Evolutionary conservation across 2,797 vertebrate species (phyloP), one percentile per base, ranked within the genome.

Genomic region (Anniella stebbinsi): DNA sequence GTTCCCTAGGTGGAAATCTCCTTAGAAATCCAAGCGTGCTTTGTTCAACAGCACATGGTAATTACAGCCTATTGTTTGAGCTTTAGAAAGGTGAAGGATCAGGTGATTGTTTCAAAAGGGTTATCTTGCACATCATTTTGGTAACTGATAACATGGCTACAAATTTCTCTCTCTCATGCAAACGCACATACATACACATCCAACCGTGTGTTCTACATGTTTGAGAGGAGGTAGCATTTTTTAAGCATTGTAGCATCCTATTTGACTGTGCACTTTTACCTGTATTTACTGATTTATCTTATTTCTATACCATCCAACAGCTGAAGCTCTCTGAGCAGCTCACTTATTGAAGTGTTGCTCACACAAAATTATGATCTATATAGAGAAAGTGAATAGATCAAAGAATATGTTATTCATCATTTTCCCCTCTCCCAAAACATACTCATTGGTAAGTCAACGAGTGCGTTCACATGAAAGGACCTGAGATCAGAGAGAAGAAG

Each of bases 81-180:
- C 0, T 51, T 1, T 0, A 0, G 0, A 12, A 18, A 0, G 48
- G 69, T 3, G 10, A 3, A 86, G 76, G 85, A 85, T 0, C 70
- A 70, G 36, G n/a, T 36, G 90, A 38, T 76, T 1, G 76, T 45
- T 76, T 89, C 54, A 86, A 91, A 83, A n/a, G 86, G 87, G 6
- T 88, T 85, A 33, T 51, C 57, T 12, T 2, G 28, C 0, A 0
- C 2, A 23, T 41, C 75, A 0, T 10, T 89, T 69, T 33, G 85
- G 76, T 54, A 38, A 38, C 9, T 0, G 67, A 33, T 9, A 72
- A 45, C 13, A 54, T 25, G 60, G 23, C 21, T 21, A 25, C 18
- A 18, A 76, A 8, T 41, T 23, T 41, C 73, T 41, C 73, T 41
- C 36, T 66, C 21, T 23, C 21, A 1, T 23, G 2, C 9, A 11